Conservation (phyloP, 2,113 vertebrate genomes). For the Leptodactylus fuscus region DNA sequence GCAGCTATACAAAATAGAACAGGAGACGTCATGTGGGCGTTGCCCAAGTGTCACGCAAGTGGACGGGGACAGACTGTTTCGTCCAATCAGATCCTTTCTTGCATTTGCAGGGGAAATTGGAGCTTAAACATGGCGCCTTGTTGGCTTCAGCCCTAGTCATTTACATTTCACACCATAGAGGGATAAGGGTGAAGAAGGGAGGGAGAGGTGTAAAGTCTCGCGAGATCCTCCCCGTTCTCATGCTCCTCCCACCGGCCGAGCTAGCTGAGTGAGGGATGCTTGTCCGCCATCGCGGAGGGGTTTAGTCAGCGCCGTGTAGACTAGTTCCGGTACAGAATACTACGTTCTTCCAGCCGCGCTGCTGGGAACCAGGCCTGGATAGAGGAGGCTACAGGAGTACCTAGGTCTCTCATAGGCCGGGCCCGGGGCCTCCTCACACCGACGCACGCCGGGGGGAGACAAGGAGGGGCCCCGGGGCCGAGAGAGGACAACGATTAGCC, state of each 20-base stretch:
- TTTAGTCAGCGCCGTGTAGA: conserved; percentile 65
- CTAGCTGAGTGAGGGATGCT: conserved; percentile 77
- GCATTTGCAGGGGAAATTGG: not conserved
- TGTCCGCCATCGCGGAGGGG: conserved; percentile 79
- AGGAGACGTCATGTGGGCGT: not conserved
- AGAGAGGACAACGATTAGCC: conserved; percentile 7
- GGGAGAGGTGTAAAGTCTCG: not conserved
- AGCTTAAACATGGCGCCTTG: not conserved
- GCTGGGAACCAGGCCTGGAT: not conserved
- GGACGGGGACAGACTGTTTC: not conserved
- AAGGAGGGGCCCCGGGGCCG: conserved; percentile 60
- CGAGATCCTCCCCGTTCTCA: conserved; percentile 37
- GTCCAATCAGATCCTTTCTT: not conserved
- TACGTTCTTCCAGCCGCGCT: conserved; percentile 48
- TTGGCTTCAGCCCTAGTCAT: not conserved
- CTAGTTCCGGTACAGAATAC: not conserved
- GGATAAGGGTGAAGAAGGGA: conserved; percentile 5
- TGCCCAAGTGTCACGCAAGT: not conserved
- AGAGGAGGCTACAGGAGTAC: conserved; percentile 16
- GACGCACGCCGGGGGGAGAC: conserved; percentile 47
- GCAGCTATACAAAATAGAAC: not conserved
- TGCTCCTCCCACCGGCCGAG: conserved; percentile 68
- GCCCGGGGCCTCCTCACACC: conserved; percentile 60
- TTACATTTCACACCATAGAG: not conserved
- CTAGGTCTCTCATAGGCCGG: conserved; percentile 58